phyloP scores from a whole-genome alignment of 2,797 vertebrate species.

The Xenops minutus region DNA sequence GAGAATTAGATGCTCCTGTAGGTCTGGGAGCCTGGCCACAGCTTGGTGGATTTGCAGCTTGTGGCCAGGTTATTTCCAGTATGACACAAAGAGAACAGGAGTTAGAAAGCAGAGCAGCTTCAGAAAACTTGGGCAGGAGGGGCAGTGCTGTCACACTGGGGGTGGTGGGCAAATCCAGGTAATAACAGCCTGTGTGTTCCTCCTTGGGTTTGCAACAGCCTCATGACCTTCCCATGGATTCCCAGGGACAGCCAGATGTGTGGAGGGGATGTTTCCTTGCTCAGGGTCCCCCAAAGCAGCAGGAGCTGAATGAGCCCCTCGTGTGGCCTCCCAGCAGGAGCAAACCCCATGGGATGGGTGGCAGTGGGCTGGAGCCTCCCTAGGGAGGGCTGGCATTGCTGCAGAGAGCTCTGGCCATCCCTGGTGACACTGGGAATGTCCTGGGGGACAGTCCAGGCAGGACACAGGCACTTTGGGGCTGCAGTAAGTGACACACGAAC shows the following conservation, averaged over 20 bases:
- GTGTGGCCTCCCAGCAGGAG: neutral
- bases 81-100: neutral
- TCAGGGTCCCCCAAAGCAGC: neutral
- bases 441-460: neutral
- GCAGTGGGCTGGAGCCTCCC: neutral
- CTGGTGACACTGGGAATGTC: neutral
- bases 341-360: neutral
- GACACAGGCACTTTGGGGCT: neutral
- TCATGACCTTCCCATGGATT: rapidly evolving
- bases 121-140: neutral
- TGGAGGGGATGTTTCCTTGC: neutral
- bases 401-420: neutral
- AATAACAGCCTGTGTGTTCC: neutral
- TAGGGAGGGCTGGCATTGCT: neutral
- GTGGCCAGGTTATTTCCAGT: neutral
- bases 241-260: neutral
- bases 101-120: neutral
- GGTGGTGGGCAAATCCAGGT: neutral
- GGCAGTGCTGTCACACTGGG: neutral
- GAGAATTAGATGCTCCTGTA: neutral
- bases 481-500: neutral
- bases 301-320: neutral
- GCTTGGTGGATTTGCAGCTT: neutral
- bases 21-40: neutral
- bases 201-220: neutral